Evolutionary conservation across 2,888 invertebrate species (phyloP), one percentile per base, ranked within the genome.

Genomic region (Zelleria hepariella): DNA sequence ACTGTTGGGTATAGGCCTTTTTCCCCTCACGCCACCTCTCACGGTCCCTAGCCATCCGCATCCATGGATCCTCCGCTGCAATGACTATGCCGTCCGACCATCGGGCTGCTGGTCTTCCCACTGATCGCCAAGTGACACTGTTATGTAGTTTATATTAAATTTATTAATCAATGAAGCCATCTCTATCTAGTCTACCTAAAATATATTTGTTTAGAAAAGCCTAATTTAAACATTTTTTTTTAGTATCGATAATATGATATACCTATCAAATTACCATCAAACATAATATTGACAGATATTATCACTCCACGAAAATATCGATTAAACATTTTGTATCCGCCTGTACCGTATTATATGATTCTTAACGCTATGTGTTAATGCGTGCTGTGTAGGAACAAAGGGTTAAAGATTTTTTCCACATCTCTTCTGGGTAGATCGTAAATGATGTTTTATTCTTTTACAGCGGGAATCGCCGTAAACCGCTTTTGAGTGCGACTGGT

Each of bases 361-460:
- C 18, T 26, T 25, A 8, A 26, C 23, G 20, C 51, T n/a, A 51
- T 51, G 77, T 82, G 82, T 77, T 82, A 81, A 82, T 80, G 72
- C 68, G 73, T 72, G 74, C 60, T 66, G 64, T 62, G 66, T 69
- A 72, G 72, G 77, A 75, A 77, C 77, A 79, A 80, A 73, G 75
- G 78, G 68, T 66, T 27, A 24, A 42, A 42, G 62, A 63, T 67
- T 63, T 74, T 81, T 77, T 67, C 58, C 63, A 58, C 18, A 26
- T n/a, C 24, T 54, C n/a, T 54, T 54, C 25, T 51, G 51, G 51
- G 51, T 51, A 51, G 23, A 20, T 21, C 51, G 23, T 51, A 51
- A 51, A 51, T 23, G 51, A 10, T 51, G 18, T 51, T 51, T 42
- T 42, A 10, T 10, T 32, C 32, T 42, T 42, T 42, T 42, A 10